Conservation (phyloP, 2,888 invertebrate genomes). For the Smittia sp. region DNA sequence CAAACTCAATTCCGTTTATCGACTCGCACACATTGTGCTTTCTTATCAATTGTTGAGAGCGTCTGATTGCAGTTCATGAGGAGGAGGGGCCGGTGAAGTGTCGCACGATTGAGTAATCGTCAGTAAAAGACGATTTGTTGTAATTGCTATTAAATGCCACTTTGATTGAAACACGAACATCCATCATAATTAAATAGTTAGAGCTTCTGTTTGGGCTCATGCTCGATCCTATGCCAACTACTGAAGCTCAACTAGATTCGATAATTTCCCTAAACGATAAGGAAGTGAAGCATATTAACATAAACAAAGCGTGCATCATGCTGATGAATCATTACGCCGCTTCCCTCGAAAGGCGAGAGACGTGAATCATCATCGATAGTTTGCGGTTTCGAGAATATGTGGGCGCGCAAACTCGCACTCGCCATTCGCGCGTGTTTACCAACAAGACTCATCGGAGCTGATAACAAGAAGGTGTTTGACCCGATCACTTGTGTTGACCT, state of each 20-base stretch:
- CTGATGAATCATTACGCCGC: constrained; percentile 21
- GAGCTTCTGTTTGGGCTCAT: too few relatives aligned
- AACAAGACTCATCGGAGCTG: neutral
- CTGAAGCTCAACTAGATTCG: too few relatives aligned
- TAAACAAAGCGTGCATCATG: constrained; percentile 16
- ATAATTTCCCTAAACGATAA: too few relatives aligned
- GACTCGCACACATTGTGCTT: neutral
- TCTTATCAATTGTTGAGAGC: neutral
- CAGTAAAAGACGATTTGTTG: too few relatives aligned
- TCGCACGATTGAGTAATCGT: neutral
- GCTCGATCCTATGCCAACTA: too few relatives aligned
- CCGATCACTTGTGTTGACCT: constrained; percentile 10
- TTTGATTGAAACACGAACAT: too few relatives aligned
- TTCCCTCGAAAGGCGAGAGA: neutral
- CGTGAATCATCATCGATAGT: constrained; percentile 18
- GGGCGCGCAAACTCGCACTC: neutral
- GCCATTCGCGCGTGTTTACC: neutral
- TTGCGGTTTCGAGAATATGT: neutral
- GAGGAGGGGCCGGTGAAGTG: neutral
- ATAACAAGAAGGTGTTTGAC: constrained; percentile 17
- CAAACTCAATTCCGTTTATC: neutral
- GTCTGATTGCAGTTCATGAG: constrained; percentile 8
- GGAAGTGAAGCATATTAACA: neutral
- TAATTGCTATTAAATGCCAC: too few relatives aligned
- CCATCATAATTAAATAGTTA: too few relatives aligned